Evolutionary conservation across 2,113 vertebrate genomes (phyloP), one percentile per base, ranked within the genome.

Genomic region (Empidonax alnorum): DNA sequence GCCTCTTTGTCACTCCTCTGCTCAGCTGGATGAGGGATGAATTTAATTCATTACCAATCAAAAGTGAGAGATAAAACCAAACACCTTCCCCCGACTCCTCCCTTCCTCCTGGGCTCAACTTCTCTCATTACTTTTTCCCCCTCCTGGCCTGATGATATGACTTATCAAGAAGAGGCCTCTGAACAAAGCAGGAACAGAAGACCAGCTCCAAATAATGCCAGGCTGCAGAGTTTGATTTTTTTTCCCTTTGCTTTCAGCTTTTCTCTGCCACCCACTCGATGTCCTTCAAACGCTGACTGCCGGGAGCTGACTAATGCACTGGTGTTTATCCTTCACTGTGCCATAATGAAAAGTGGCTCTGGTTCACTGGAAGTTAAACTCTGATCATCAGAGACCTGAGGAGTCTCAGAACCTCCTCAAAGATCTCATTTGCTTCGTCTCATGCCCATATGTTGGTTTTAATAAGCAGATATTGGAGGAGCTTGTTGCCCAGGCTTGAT

Each of bases 271-370:
- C 95, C 91, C 91, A 96, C 92, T 95, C 80, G 9, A 7, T 58
- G 88, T 90, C 96, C 85, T 95, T 97, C 88, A 63, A 69, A 87
- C 77, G 21, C 67, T 47, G 24, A 66, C 67, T 94, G 67, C 79
- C 0, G 0, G 53, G 71, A 97, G 79, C 82, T 97, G 96, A 94
- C 72, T 94, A 90, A 94, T 83, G 63, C 90, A 62, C 3, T 62
- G 67, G 27, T 93, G 83, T 96, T 96, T 92, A 83, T 87, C 83
- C 79, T 88, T 92, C 12, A 0, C 53, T 80, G 8, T 93, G 59
- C 62, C n/a, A 6, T 30, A 73, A 93, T 88, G 85, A 85, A 83
- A 94, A 93, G 88, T 61, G 72, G 49, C 71, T 93, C 88, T 19
- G 16, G 50, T 62, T 94, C 50, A 27, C 58, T 80, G 71, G 49